Conservation (phyloP, 1,140 invertebrate species). For the Sitodiplosis mosellana region DNA sequence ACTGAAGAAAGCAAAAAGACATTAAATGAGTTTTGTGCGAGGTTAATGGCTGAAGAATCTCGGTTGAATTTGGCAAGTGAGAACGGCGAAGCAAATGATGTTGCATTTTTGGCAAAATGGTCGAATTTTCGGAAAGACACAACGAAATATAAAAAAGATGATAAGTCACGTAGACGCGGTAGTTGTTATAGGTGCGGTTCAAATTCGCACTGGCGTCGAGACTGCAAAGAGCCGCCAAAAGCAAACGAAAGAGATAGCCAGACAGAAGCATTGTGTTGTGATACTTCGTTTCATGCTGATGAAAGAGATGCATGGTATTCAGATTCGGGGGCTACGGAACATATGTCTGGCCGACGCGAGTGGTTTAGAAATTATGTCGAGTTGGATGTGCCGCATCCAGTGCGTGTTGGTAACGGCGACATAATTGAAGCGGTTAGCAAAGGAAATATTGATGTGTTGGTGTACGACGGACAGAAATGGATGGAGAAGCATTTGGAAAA, state of each 20-base stretch:
- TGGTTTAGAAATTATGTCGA: background rate
- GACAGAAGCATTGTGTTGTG: background rate
- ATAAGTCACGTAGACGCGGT: background rate
- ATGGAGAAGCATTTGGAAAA: background rate
- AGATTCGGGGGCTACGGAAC: background rate
- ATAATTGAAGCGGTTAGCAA: background rate
- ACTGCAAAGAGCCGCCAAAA: background rate
- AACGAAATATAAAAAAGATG: background rate
- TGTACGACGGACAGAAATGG: background rate
- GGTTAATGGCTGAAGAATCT: constrained; percentile 13
- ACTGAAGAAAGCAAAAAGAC: constrained; percentile 10
- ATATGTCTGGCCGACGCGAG: background rate
- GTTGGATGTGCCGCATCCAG: background rate
- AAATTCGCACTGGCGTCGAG: background rate
- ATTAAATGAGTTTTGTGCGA: constrained; percentile 12
- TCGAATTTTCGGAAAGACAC: background rate
- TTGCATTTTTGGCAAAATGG: constrained; percentile 2
- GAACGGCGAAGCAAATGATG: background rate
- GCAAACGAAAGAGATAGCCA: background rate
- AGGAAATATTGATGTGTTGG: background rate
- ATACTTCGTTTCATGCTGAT: background rate
- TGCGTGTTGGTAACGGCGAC: background rate
- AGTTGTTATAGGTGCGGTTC: background rate
- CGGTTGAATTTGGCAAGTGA: constrained; percentile 2
- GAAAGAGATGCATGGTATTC: background rate